A percentile compares a stretch with the other conserved stretches of the same genome.
These are phyloP conservation scores for Cairina moschata DNA, from an alignment of 2,113 vertebrate genomes.

Conservation along the genomic window DNA sequence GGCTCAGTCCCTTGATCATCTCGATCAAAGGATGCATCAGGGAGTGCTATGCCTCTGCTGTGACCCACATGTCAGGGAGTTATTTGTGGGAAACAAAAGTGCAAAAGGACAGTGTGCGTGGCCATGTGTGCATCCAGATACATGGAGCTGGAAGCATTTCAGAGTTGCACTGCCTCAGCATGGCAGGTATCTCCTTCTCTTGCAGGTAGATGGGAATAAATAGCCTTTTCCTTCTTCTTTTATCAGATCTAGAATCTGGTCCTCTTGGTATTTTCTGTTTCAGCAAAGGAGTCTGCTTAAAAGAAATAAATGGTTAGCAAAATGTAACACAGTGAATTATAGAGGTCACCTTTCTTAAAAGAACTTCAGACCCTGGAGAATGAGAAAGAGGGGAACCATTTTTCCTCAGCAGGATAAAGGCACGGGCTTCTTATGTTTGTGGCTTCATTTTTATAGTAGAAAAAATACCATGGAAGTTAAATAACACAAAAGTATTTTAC, in stretches of 20 bases:
- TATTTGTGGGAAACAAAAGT: neutral
- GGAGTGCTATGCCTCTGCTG: neutral
- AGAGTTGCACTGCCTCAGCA: accelerated
- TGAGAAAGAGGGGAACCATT: neutral
- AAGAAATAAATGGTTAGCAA: neutral
- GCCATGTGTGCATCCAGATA: neutral
- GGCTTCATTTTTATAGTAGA: neutral
- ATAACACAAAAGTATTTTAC: neutral
- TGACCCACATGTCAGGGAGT: neutral
- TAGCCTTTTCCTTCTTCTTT: neutral
- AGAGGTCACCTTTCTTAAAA: neutral
- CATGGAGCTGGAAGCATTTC: neutral
- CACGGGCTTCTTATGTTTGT: neutral
- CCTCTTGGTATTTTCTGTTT: neutral
- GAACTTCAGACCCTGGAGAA: neutral
- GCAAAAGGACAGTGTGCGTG: neutral
- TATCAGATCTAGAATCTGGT: neutral
- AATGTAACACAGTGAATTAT: neutral
- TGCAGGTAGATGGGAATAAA: neutral
- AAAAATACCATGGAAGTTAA: neutral
- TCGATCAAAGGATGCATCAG: neutral
- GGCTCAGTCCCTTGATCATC: neutral
- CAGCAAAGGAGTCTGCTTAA: neutral
- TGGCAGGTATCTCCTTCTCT: neutral
- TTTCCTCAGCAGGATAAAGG: neutral